Evolutionary conservation across 2,888 invertebrate genomes (phyloP), one percentile per base, ranked within the genome.

Genomic region (Ferdinandea cuprea): DNA sequence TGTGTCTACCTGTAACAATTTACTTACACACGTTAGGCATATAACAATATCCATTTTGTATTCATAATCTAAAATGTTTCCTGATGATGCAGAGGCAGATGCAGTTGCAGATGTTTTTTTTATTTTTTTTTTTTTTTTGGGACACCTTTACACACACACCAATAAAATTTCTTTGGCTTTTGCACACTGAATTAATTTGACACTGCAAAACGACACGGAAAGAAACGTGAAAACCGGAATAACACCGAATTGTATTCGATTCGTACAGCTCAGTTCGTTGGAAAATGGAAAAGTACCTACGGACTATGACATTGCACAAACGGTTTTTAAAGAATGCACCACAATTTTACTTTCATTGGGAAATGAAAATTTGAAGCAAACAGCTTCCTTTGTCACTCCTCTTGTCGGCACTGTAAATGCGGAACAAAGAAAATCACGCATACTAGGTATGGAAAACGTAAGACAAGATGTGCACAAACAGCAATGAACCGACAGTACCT

Each of bases 391-490:
- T 81, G 81, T 81, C 65, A 66, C 35, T 46, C 56, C 68, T 8
- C n/a, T n/a, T 25, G n/a, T 28, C 72, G 50, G 56, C 71, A 58
- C 7, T 11, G 25, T 19, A 56, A 21, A 68, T 58, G 66, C 71
- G 81, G 81, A 81, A 81, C 81, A 81, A 81, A 81, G 81, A 77
- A 72, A 69, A 72, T 72, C 71, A 81, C 77, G 52, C 65, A 35
- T 50, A 71, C 50, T 52, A 59, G 8, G n/a, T 46, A 58, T 72
- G 58, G 72, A 30, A 50, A 65, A 63, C 56, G 46, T 54, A 21
- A 71, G 54, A 72, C 37, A 44, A 37, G 37, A 79, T 76, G 68
- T 69, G 69, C 48, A 40, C 66, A n/a, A n/a, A n/a, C n/a, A 35
- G 19, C 68, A 42, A 13, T 37, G 25, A 42, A 32, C 28, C 48